These are phyloP conservation scores for Arge pagana DNA, from an alignment of 2,888 invertebrate genomes.

Conservation along the genomic window DNA sequence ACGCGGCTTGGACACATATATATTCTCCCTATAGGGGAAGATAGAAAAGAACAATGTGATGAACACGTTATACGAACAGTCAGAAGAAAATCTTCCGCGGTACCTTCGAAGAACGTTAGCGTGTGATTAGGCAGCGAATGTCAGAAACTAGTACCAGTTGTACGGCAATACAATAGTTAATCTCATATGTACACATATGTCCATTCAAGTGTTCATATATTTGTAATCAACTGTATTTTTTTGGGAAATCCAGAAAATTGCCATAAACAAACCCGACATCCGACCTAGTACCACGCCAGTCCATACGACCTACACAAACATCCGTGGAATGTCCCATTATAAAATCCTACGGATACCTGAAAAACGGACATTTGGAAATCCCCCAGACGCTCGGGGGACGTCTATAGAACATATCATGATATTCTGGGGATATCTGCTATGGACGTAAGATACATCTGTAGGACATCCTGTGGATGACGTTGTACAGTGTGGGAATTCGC, in stretches of 20 bases:
- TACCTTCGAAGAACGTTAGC: no score
- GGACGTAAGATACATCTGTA: background rate
- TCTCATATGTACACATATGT: no score
- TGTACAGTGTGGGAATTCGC: constrained; percentile 8
- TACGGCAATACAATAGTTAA: no score
- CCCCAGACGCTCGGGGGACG: background rate
- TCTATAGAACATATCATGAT: constrained; percentile 1
- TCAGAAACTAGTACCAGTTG: no score
- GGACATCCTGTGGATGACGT: constrained; percentile 7
- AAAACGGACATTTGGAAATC: constrained; percentile 6
- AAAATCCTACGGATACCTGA: background rate
- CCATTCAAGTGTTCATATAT: background rate
- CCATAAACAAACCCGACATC: constrained; percentile 1
- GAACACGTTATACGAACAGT: no score
- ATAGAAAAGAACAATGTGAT: no score
- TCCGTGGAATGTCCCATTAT: constrained; percentile 1
- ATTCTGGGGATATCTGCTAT: constrained; percentile 2
- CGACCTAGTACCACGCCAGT: background rate
- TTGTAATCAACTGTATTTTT: background rate
- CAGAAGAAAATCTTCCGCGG: no score
- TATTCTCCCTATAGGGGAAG: no score
- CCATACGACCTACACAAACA: background rate
- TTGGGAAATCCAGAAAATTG: background rate
- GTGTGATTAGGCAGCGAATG: no score
- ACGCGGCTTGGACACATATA: no score